A percentile compares a stretch with the other conserved stretches of the same genome.
Conservation (phyloP, 1,140 invertebrate species). For the Orussus abietinus region DNA sequence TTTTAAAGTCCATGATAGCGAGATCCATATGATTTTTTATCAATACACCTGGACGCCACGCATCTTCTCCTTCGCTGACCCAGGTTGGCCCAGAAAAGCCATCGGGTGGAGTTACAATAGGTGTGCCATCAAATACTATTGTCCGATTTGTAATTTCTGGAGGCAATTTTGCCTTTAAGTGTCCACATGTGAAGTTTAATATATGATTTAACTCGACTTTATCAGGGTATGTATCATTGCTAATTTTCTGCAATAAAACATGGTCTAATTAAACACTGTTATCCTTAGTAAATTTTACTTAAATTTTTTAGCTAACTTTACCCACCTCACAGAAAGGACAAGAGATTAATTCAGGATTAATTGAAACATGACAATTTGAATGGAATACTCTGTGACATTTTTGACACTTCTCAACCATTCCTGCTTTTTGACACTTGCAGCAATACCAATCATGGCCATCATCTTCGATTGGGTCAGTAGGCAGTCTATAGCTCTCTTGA, state of each 20-base stretch:
- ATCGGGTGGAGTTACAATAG: conserved; percentile 29
- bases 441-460: conserved; percentile 46
- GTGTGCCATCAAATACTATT: conserved; percentile 37
- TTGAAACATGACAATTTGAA: conserved; percentile 30
- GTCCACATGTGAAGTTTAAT: conserved; percentile 43
- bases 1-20: conserved; percentile 46
- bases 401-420: conserved; percentile 37
- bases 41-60: conserved; percentile 42
- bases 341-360: conserved; percentile 27
- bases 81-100: conserved; percentile 41
- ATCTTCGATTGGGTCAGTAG: conserved; percentile 23
- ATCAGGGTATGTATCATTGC: conserved; percentile 29
- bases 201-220: conserved; percentile 42
- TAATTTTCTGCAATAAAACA: conserved; percentile 33
- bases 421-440: conserved; percentile 42
- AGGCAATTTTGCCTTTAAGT: conserved; percentile 46
- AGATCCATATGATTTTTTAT: conserved; percentile 49
- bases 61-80: conserved; percentile 45
- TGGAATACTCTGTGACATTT: conserved; percentile 46
- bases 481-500: conserved; percentile 40
- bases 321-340: conserved; percentile 43
- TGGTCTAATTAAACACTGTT: not conserved
- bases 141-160: conserved; percentile 46
- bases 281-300: not conserved
- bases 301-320: conserved; percentile 5